A percentile compares a stretch with the other conserved stretches of the same genome.
phyloP scores from a whole-genome alignment of 1,140 invertebrate genomes.

The Tribolium madens region DNA sequence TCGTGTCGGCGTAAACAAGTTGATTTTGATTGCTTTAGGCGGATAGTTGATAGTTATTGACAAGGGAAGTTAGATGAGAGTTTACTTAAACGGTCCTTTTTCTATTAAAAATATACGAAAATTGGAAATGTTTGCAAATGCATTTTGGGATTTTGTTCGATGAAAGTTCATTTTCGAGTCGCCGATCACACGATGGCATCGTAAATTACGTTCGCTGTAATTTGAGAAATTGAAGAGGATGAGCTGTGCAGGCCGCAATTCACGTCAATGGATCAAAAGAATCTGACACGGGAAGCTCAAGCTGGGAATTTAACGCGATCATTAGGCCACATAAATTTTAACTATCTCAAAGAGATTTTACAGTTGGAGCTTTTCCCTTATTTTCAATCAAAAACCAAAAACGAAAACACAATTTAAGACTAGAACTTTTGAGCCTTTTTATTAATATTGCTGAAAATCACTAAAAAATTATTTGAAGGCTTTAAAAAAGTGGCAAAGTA shows the following conservation, averaged over 20 bases:
- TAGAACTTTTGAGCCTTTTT: too few relatives aligned
- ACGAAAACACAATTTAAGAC: too few relatives aligned
- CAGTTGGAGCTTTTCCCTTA: too few relatives aligned
- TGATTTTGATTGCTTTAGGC: conserved; percentile 25
- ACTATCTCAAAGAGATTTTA: too few relatives aligned
- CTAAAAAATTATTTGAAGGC: too few relatives aligned
- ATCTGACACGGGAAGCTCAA: not conserved
- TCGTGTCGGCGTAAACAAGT: conserved; percentile 24
- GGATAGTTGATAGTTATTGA: conserved; percentile 31
- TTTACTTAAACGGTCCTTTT: not conserved
- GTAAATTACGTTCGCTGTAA: not conserved
- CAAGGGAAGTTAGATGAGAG: not conserved
- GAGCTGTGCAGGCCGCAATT: not conserved
- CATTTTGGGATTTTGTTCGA: not conserved
- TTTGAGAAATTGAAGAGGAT: not conserved
- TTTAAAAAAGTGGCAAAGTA: too few relatives aligned
- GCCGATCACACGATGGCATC: not conserved
- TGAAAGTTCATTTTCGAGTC: not conserved
- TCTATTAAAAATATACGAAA: not conserved
- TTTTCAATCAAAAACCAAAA: too few relatives aligned
- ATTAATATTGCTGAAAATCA: too few relatives aligned
- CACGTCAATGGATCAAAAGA: not conserved
- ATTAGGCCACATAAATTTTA: too few relatives aligned
- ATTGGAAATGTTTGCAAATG: not conserved
- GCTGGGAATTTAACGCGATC: too few relatives aligned